These are phyloP conservation scores for Oceanodroma tethys DNA, from an alignment of 2,113 vertebrate species.

Conservation along the genomic window DNA sequence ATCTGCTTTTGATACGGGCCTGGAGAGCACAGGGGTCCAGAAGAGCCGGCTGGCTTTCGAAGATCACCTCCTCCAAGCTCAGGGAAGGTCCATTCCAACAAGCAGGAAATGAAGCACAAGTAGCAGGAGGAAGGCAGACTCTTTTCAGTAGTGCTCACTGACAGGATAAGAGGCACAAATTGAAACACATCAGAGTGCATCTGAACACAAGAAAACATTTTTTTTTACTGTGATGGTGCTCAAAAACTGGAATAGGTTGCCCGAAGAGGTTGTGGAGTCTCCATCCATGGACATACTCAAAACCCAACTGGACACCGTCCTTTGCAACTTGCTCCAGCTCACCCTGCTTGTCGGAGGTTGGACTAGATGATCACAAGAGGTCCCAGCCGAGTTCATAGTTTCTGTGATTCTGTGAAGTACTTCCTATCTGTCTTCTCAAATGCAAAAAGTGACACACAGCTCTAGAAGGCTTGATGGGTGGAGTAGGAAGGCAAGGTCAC, in stretches of 20 bases:
- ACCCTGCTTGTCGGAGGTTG: background rate
- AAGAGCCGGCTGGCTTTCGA: background rate
- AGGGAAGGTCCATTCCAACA: background rate
- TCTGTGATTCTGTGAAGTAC: background rate
- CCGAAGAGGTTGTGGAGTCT: background rate
- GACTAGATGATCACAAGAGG: background rate
- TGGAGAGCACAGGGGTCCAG: background rate
- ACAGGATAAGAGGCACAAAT: background rate
- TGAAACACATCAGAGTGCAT: background rate
- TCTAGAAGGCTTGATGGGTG: background rate
- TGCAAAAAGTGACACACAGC: background rate
- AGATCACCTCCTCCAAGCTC: background rate
- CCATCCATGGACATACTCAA: background rate
- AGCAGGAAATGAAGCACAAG: background rate
- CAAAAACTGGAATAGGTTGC: background rate
- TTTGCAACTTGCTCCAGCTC: background rate
- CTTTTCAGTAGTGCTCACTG: background rate
- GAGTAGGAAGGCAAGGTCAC: background rate
- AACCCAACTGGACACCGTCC: background rate
- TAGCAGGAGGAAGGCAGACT: background rate
- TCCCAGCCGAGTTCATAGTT: background rate
- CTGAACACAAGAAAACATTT: background rate
- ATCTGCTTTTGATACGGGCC: background rate
- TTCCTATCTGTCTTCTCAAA: background rate
- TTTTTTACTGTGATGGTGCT: background rate